Conservation (phyloP, 2,113 vertebrate species). For the Tragelaphus strepsiceros region DNA sequence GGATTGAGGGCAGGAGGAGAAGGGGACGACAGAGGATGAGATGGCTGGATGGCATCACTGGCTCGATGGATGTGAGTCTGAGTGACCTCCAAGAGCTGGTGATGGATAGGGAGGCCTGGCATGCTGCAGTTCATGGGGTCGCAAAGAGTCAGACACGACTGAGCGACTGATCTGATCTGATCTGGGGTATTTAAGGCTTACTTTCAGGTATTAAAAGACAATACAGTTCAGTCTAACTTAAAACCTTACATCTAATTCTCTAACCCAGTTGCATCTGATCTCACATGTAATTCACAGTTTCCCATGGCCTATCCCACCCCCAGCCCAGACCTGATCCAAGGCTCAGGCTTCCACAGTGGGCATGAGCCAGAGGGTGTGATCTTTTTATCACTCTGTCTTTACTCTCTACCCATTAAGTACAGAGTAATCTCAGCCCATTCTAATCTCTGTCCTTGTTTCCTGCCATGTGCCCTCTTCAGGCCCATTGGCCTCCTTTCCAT, state of each 20-base stretch:
- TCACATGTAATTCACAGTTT: background rate
- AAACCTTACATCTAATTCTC: background rate
- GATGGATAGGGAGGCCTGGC: too few relatives aligned
- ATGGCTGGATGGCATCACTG: too few relatives aligned
- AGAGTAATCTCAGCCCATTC: background rate
- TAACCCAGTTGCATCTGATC: background rate
- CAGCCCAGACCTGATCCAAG: background rate
- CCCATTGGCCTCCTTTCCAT: background rate
- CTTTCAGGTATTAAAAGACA: background rate
- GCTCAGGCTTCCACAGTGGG: background rate
- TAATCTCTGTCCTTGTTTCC: background rate
- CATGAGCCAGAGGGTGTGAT: fast-evolving
- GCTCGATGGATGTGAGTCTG: too few relatives aligned
- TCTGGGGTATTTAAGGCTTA: background rate
- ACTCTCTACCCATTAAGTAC: background rate
- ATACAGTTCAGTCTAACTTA: background rate
- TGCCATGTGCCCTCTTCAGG: background rate
- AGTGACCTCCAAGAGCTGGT: too few relatives aligned
- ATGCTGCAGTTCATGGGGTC: too few relatives aligned
- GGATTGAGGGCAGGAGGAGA: too few relatives aligned
- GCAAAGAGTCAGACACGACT: too few relatives aligned
- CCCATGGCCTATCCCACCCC: background rate
- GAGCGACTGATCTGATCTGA: too few relatives aligned
- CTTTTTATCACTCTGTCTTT: background rate
- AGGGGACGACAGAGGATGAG: too few relatives aligned